Evolutionary conservation across 2,888 invertebrate genomes (phyloP).

Genomic region (Sinotaia quadrata): DNA sequence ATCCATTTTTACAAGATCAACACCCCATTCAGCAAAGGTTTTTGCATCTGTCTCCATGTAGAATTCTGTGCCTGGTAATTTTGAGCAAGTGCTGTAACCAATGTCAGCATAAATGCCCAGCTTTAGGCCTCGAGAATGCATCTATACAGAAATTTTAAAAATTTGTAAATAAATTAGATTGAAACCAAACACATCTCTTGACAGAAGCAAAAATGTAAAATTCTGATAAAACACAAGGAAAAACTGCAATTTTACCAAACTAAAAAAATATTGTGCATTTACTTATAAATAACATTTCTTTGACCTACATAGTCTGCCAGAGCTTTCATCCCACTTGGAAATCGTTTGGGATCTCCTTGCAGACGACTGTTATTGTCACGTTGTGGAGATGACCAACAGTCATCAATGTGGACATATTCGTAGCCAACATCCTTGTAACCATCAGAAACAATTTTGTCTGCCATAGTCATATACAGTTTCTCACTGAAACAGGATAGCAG

Average conservation of each 20-base stretch:
- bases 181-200: no score
- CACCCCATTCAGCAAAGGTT: conserved; percentile 19
- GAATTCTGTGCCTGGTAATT: conserved; percentile 16
- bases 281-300: no score
- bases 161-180: no score
- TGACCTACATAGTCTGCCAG: conserved; percentile 89
- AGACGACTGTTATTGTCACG: conserved; percentile 82
- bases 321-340: conserved; percentile 92
- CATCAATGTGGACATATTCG: conserved; percentile 79
- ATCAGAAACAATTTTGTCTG: conserved; percentile 78
- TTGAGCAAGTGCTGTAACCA: conserved; percentile 14
- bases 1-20: conserved; percentile 23
- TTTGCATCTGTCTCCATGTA: conserved; percentile 22
- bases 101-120: conserved; percentile 24
- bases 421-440: conserved; percentile 92
- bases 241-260: no score
- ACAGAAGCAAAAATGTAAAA: no score
- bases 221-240: no score
- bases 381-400: conserved; percentile 93
- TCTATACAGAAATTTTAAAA: neutral
- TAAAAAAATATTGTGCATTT: no score
- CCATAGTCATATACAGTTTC: conserved; percentile 71
- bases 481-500: conserved; percentile 67
- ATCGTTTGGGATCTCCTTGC: conserved; percentile 87
- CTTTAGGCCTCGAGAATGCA: conserved; percentile 14